Evolutionary conservation across 2,888 invertebrate genomes (phyloP).

Genomic region (Papilio protenor): DNA sequence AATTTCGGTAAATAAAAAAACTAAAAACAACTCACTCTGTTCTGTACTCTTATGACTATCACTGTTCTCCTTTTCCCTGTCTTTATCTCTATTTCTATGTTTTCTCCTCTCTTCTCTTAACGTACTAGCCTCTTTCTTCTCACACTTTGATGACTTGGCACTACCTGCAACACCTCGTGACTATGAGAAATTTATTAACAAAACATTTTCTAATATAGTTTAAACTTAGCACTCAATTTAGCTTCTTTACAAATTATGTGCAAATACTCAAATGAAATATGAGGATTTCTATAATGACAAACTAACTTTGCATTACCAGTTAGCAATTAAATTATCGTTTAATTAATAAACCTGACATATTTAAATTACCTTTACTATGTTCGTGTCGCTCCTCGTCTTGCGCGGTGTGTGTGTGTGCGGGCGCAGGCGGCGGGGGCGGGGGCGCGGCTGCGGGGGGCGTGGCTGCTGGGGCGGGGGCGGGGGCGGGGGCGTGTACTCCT

Average conservation of each 20-base stretch:
- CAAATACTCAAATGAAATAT: no score
- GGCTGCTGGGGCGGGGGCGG: conserved; percentile 42
- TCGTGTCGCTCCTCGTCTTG: conserved; percentile 57
- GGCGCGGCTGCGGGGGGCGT: conserved; percentile 54
- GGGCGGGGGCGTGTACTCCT: conserved; percentile 46
- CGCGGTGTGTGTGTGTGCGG: conserved; percentile 45
- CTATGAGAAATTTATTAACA: not conserved
- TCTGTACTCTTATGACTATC: conserved; percentile 81
- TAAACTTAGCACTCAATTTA: no score
- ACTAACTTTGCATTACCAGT: no score
- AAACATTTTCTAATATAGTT: no score
- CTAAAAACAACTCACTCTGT: conserved; percentile 66
- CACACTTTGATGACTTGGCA: conserved; percentile 73
- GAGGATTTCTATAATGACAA: no score
- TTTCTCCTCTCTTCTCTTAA: conserved; percentile 79
- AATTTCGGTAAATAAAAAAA: not conserved
- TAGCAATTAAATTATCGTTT: no score
- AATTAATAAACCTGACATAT: no score
- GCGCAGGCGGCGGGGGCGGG: conserved; percentile 46
- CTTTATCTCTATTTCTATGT: conserved; percentile 77
- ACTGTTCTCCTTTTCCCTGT: conserved; percentile 66
- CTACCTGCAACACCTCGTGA: conserved; percentile 58
- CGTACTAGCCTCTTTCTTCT: conserved; percentile 78
- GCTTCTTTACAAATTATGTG: no score
- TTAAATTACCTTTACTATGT: conserved; percentile 55